A percentile compares a stretch with the other conserved stretches of the same genome.
phyloP scores from a whole-genome alignment of 2,888 invertebrate genomes.

The Nysson spinosus region DNA sequence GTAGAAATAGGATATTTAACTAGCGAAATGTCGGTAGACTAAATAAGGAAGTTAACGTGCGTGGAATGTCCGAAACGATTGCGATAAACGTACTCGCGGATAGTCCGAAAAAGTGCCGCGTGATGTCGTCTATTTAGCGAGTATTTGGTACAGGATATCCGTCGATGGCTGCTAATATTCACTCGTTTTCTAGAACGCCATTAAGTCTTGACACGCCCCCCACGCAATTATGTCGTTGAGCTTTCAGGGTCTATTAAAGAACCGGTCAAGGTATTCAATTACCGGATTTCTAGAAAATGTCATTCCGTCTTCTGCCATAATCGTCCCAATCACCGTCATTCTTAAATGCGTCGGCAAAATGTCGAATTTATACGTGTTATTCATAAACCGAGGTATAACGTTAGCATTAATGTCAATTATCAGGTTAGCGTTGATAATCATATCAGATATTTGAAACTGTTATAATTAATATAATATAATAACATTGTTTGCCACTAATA shows the following conservation, averaged over 20 bases:
- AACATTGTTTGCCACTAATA: no score
- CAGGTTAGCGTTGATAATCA: no score
- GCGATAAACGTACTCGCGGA: constrained; percentile 7
- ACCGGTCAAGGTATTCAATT: constrained; percentile 23
- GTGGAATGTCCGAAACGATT: constrained; percentile 2
- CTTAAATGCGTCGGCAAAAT: not conserved
- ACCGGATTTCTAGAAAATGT: constrained; percentile 21
- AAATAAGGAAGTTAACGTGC: constrained; percentile 1
- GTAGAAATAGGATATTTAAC: no score
- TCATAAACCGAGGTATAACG: no score
- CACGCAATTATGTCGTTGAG: constrained; percentile 69
- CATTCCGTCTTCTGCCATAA: not conserved
- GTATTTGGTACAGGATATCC: constrained; percentile 72
- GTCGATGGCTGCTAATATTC: constrained; percentile 64
- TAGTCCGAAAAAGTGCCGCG: constrained; percentile 57
- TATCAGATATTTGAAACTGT: no score
- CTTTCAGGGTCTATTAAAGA: constrained; percentile 44
- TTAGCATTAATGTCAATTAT: no score
- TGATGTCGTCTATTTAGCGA: constrained; percentile 67
- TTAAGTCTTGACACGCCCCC: constrained; percentile 60
- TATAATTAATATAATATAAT: no score
- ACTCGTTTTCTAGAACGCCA: constrained; percentile 65
- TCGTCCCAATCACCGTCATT: not conserved
- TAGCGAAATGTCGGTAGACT: no score
- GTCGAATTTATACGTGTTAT: no score